phyloP scores from a whole-genome alignment of 1,140 invertebrate species.

The honey bee (Apis mellifera) region Amel_HAv3.1 CM009941.2:15429501-15430000 shows the following conservation, averaged over 20 bases:
- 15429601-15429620: neutral
- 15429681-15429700: neutral
- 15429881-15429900: constrained; percentile 87
- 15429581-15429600: neutral
- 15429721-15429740: neutral
- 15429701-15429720: neutral
- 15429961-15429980: constrained; percentile 84
- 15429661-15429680: neutral
- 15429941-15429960: constrained; percentile 87
- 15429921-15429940: constrained; percentile 89
- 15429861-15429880: constrained; percentile 84
- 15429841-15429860: constrained; percentile 88
- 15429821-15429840: constrained; percentile 93
- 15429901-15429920: constrained; percentile 88
- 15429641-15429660: no score
- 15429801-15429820: constrained; percentile 94
- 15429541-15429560: neutral
- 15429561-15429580: neutral
- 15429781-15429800: constrained; percentile 92
- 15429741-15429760: constrained; percentile 32
- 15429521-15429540: constrained; percentile 2
- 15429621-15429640: neutral
- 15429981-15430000: constrained; percentile 81
- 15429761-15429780: constrained; percentile 96
- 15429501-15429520: neutral